Evolutionary conservation across 37 sponge, comb jelly and placozoan species (phyloP).

Genomic region (Hormiphora californensis): DNA sequence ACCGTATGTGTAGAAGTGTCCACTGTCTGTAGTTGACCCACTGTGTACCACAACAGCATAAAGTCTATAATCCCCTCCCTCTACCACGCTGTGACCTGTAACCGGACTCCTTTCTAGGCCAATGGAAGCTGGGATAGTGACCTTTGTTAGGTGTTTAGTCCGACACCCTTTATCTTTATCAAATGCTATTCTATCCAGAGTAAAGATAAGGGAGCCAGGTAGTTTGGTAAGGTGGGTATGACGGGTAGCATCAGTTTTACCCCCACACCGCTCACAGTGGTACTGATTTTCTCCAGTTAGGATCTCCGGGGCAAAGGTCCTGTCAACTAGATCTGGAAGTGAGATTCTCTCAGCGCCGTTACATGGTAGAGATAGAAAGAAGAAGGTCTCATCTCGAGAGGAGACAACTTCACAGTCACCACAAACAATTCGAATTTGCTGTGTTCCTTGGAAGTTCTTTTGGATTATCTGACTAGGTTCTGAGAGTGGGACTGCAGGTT

Average conservation of each 20-base stretch:
- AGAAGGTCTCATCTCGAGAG: slow-evolving; percentile 4
- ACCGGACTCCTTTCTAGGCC: no score
- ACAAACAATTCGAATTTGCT: slow-evolving; percentile 12
- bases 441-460: slow-evolving; percentile 19
- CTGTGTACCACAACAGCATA: slow-evolving; percentile 44
- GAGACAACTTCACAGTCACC: neutral
- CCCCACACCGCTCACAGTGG: neutral
- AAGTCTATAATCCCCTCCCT: no score
- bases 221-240: neutral
- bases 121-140: neutral
- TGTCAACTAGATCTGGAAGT: neutral
- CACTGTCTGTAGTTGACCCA: slow-evolving; percentile 24
- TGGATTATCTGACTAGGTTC: slow-evolving; percentile 29
- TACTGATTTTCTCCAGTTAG: slow-evolving; percentile 26
- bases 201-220: slow-evolving; percentile 16
- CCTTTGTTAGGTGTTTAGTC: slow-evolving; percentile 17
- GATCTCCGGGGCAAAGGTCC: neutral
- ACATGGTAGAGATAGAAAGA: slow-evolving; percentile 31
- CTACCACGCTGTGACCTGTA: neutral
- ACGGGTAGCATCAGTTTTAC: slow-evolving; percentile 1
- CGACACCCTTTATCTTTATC: neutral
- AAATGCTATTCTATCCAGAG: neutral
- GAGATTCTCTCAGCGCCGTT: neutral
- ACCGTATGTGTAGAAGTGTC: slow-evolving; percentile 53
- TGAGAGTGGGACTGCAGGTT: neutral